These are phyloP conservation scores for Monopis laevigella DNA, from an alignment of 2,888 invertebrate species.

Conservation along the genomic window DNA sequence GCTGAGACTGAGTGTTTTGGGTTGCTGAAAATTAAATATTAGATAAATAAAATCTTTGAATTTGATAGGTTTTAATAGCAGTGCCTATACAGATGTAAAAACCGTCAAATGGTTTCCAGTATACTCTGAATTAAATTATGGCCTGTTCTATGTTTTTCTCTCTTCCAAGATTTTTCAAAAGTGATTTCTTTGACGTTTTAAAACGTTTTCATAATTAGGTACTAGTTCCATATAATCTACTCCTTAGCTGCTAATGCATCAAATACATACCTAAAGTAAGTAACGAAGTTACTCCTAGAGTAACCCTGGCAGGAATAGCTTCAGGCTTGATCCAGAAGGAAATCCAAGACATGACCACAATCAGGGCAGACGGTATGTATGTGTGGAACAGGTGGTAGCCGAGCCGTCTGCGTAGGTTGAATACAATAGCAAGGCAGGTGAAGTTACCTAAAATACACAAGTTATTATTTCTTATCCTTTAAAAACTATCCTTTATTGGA, in stretches of 20 bases:
- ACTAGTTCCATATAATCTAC: too few species aligned
- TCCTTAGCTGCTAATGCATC: slow-evolving; percentile 9
- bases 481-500: too few species aligned
- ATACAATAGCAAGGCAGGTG: slow-evolving; percentile 89
- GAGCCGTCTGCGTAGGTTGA: slow-evolving; percentile 82
- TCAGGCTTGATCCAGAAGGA: slow-evolving; percentile 96
- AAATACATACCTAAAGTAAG: slow-evolving; percentile 75
- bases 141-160: too few species aligned
- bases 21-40: slow-evolving; percentile 69
- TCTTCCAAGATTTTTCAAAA: too few species aligned
- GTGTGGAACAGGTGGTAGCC: slow-evolving; percentile 93
- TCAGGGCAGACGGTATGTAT: slow-evolving; percentile 90
- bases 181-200: too few species aligned
- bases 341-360: slow-evolving; percentile 96
- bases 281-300: slow-evolving; percentile 86
- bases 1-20: slow-evolving; percentile 92
- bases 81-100: too few species aligned
- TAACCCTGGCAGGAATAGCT: slow-evolving; percentile 90
- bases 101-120: too few species aligned
- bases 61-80: too few species aligned
- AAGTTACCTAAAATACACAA: slow-evolving; percentile 76
- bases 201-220: too few species aligned
- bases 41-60: not conserved
- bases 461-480: not conserved
- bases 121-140: too few species aligned